Base-by-base conservation (phyloP, 1,140 invertebrate genomes). In the Helicoverpa zea region DNA sequence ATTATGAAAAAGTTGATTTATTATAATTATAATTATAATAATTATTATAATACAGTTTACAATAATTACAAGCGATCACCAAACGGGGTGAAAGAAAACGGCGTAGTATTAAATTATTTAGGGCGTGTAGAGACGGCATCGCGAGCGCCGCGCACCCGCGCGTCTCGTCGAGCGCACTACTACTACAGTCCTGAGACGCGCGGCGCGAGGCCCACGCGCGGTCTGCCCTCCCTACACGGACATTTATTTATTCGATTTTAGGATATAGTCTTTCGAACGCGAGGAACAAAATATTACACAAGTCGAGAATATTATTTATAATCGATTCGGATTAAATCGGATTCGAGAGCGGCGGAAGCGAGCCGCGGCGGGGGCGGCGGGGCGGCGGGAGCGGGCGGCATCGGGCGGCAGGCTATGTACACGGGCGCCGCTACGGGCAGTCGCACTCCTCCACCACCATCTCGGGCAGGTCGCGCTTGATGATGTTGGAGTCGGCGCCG, bases 381-480 rank as follows among this genome's bases (percentile, higher is more conserved):
- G 29, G 35, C 61, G 56, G 70, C 70, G 75, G 86, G 83, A 83
- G 83, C 79, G 84, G 85, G 83, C 84, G 84, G 87, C 87, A 88
- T 84, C 83, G 82, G 59, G 86, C 81, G 78, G 80, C 86, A 85
- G 87, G 89, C 88, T 89, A 88, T 88, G 89, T 88, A 88, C 87
- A 88, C 81, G 81, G 81, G 74, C 83, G 80, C 84, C 87, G 90
- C 88, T 96, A 99, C 77, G 98, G 98, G 95, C 98, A 99, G 74
- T 98, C 98, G 95, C 98, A 99, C 95, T 99, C 98, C 93, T 99
- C 98, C 47, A 99, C 98, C 81, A 99, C 98, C 98, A 99, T 99
- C 96, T 98, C 98, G 83, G 98, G 98, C 88, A 99, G 95, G 95
- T 99, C 98, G 84, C 98, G 96, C 93, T 99, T 99, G 91, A 99